phyloP scores from a whole-genome alignment of 2,888 invertebrate species.

The Coenonympha glycerion region DNA sequence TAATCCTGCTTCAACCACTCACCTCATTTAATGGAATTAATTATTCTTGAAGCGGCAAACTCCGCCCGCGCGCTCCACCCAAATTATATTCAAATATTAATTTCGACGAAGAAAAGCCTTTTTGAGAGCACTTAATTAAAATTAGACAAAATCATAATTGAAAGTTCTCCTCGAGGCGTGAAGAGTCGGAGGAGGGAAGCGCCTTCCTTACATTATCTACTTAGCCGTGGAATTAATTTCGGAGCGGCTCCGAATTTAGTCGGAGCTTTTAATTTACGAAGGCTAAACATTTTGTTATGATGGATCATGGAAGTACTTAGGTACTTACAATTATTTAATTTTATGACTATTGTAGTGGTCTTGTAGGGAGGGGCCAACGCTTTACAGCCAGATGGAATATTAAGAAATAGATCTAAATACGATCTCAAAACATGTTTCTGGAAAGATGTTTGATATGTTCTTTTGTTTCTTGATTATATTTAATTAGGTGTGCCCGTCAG shows the following conservation, averaged over 20 bases:
- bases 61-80: constrained; percentile 72
- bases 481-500: no score
- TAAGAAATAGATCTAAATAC: no score
- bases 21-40: constrained; percentile 70
- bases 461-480: no score
- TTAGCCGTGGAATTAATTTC: constrained; percentile 71
- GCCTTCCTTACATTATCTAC: constrained; percentile 70
- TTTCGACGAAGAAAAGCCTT: constrained; percentile 74
- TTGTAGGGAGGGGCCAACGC: neutral
- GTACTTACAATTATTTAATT: constrained; percentile 1
- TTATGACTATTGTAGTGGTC: neutral
- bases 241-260: constrained; percentile 48
- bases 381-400: no score
- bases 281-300: constrained; percentile 46
- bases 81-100: constrained; percentile 77
- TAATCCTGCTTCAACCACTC: constrained; percentile 55
- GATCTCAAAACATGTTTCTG: no score
- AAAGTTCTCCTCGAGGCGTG: constrained; percentile 75
- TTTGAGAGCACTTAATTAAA: constrained; percentile 76
- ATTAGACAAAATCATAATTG: constrained; percentile 77
- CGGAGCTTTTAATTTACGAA: constrained; percentile 59
- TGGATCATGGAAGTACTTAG: no score
- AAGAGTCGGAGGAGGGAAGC: constrained; percentile 59
- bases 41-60: constrained; percentile 74
- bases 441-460: no score